Evolutionary conservation across 2,888 invertebrate species (phyloP), one percentile per base, ranked within the genome.

Genomic region (Rotaria macrura): DNA sequence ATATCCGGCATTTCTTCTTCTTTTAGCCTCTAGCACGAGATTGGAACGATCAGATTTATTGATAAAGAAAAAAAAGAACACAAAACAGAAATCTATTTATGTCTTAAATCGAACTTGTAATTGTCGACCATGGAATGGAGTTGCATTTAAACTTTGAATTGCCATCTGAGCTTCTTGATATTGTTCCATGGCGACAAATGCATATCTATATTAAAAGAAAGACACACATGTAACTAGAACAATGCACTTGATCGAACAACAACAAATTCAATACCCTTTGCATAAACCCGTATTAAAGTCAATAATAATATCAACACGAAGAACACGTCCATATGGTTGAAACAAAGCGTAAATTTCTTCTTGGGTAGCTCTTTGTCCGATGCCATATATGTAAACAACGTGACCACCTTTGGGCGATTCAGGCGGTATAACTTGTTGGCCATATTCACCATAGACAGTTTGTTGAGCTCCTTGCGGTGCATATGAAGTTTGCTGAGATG

Each of bases 51-150:
- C 65, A 65, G 65, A 65, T 65, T 65, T 65, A 65, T 65, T 65
- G 65, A 65, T 65, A 65, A 65, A 65, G 65, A 65, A 65, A 65
- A n/a, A 57, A 65, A 65, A 65, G 65, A 65, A 65, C 65, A 65
- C 65, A 65, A 65, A 65, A 65, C 65, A 65, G 65, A 65, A 65
- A 65, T 20, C 34, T 65, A 65, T 65, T 65, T 65, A 65, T 65
- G 74, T 79, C 43, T 79, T 79, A 40, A 79, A 79, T 79, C 74
- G 74, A 79, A 79, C 74, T 79, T 79, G 74, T 79, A 79, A 79
- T 79, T 40, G 74, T 25, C 74, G 74, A 6, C 74, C 74, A 79
- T 79, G 74, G 43, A 79, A 79, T 79, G 74, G 74, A 79, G 74
- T 43, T 40, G 40, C 40, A 79, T 79, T 79, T 79, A 79, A 79